Conservation (phyloP, 2,113 vertebrate genomes). For the Marmota flaviventris region DNA sequence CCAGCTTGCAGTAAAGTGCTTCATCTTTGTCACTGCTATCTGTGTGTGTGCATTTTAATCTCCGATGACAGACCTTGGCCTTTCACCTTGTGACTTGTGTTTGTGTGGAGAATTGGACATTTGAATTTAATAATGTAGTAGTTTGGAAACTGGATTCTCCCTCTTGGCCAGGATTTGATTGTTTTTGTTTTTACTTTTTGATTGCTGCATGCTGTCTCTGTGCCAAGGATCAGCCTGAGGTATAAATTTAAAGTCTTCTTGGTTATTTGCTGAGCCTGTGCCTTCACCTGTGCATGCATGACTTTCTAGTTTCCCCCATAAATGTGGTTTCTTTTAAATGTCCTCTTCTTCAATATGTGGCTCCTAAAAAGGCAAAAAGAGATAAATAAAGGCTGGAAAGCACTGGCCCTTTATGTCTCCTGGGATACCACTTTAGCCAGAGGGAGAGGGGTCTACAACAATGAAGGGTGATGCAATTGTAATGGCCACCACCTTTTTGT, state of each 20-base stretch:
- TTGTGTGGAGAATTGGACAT: too few relatives aligned
- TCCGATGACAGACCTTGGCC: too few relatives aligned
- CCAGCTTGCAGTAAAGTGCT: too few relatives aligned
- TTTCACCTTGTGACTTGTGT: not conserved
- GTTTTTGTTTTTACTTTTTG: not conserved
- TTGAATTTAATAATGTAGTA: too few relatives aligned
- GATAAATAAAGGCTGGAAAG: not conserved
- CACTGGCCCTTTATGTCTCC: not conserved
- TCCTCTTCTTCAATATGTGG: not conserved
- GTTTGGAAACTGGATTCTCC: not conserved
- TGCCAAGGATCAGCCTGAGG: too few relatives aligned
- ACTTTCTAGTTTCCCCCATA: not conserved
- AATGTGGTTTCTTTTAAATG: not conserved
- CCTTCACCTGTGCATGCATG: too few relatives aligned
- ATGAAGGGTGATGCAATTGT: not conserved
- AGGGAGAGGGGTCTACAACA: not conserved
- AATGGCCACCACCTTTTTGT: not conserved
- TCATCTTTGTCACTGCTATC: too few relatives aligned
- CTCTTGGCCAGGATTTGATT: not conserved
- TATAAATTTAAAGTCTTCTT: too few relatives aligned
- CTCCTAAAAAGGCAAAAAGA: not conserved
- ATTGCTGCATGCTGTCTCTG: too few relatives aligned
- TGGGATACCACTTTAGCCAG: not conserved
- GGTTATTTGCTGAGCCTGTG: not conserved
- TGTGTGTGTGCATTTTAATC: too few relatives aligned